phyloP scores from a whole-genome alignment of 1,140 invertebrate genomes.

The Orius insidiosus region DNA sequence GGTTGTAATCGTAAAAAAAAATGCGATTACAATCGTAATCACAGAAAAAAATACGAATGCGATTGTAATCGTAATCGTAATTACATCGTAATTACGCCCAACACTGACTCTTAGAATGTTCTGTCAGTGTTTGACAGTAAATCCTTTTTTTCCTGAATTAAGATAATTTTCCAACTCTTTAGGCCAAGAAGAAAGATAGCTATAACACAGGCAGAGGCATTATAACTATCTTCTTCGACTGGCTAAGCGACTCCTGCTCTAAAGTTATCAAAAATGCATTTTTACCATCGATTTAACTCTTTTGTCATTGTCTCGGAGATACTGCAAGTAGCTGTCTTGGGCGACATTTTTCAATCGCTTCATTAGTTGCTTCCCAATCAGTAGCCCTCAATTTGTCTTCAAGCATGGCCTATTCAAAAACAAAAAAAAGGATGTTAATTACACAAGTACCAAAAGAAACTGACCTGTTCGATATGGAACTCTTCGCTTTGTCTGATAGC shows the following conservation, averaged over 20 bases:
- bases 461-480: conserved; percentile 64
- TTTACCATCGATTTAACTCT: conserved; percentile 25
- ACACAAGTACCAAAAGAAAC: background rate
- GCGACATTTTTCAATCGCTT: conserved; percentile 83
- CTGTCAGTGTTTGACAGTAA: too few relatives aligned
- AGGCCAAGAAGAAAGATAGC: too few relatives aligned
- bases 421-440: conserved; percentile 16
- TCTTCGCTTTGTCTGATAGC: conserved; percentile 70
- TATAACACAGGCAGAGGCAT: too few relatives aligned
- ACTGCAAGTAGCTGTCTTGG: conserved; percentile 77
- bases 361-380: conserved; percentile 87
- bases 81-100: too few relatives aligned
- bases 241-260: background rate
- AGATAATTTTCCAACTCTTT: too few relatives aligned
- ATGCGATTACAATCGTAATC: too few relatives aligned
- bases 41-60: too few relatives aligned
- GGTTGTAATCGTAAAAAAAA: too few relatives aligned
- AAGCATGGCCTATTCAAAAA: conserved; percentile 73
- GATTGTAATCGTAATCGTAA: too few relatives aligned
- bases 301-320: conserved; percentile 55
- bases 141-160: too few relatives aligned
- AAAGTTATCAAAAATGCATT: too few relatives aligned
- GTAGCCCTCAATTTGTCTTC: conserved; percentile 83
- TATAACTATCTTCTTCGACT: background rate
- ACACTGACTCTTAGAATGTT: too few relatives aligned